These are phyloP conservation scores for Malurus splendens DNA, from an alignment of 2,797 vertebrate species.

Conservation along the genomic window DNA sequence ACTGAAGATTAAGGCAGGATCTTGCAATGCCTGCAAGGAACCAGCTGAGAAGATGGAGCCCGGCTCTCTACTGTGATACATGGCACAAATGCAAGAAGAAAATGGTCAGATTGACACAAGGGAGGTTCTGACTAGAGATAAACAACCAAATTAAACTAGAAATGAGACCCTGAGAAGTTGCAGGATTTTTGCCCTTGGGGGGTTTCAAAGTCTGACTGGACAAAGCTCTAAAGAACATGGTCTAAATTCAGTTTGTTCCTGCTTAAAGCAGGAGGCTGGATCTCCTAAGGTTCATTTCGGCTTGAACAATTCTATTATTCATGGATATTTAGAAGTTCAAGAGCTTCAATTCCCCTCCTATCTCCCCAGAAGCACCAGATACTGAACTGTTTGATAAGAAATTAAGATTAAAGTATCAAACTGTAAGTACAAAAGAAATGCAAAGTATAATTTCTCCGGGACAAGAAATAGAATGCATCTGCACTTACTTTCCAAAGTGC, in stretches of 20 bases:
- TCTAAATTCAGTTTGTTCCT: not conserved
- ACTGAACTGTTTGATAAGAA: constrained; percentile 9
- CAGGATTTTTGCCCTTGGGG: not conserved
- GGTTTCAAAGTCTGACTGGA: not conserved
- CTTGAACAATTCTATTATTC: constrained; percentile 3
- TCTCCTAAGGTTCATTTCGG: not conserved
- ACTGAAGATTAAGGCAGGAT: not conserved
- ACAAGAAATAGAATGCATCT: not conserved
- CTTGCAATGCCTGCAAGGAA: not conserved
- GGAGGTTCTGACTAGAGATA: not conserved
- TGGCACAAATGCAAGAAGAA: not conserved
- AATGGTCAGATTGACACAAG: not conserved
- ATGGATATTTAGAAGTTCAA: constrained; percentile 15
- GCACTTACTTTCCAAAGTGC: not conserved
- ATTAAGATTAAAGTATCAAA: constrained; percentile 17
- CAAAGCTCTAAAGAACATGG: not conserved
- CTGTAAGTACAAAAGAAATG: constrained; percentile 21
- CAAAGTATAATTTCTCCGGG: constrained; percentile 8
- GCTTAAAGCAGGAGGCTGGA: not conserved
- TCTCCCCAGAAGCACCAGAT: constrained; percentile 5
- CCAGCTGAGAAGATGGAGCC: not conserved
- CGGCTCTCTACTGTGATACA: not conserved
- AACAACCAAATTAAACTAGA: not conserved
- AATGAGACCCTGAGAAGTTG: not conserved
- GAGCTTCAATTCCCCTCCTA: not conserved